A percentile compares a stretch with the other conserved stretches of the same genome.
Conservation (phyloP, 2,888 invertebrate species). For the Drosophila cognata region DNA sequence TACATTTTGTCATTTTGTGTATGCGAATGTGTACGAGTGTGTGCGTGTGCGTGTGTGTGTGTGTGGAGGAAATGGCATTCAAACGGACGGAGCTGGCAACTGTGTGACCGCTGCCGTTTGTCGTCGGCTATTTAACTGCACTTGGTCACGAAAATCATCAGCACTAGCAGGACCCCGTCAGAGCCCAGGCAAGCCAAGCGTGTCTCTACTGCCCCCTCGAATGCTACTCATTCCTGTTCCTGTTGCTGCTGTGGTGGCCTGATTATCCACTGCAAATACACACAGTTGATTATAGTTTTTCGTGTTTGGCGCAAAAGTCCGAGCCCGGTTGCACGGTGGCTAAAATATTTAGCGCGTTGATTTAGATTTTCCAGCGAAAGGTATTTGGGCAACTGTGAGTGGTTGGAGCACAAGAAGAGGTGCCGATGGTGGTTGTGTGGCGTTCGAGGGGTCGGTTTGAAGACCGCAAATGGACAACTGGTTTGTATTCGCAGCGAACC, state of each 20-base stretch:
- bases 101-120: slow-evolving; percentile 60
- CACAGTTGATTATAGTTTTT: slow-evolving; percentile 80
- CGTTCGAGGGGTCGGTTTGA: slow-evolving; percentile 6
- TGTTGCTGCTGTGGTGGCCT: slow-evolving; percentile 45
- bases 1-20: slow-evolving; percentile 43
- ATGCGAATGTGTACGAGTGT: slow-evolving; percentile 1
- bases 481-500: slow-evolving; percentile 26
- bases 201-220: slow-evolving; percentile 15
- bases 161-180: slow-evolving; percentile 31
- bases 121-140: slow-evolving; percentile 78
- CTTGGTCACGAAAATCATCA: slow-evolving; percentile 81
- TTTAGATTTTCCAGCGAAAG: slow-evolving; percentile 77
- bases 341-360: slow-evolving; percentile 82
- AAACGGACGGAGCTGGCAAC: slow-evolving; percentile 58
- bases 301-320: slow-evolving; percentile 66
- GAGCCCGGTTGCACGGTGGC: slow-evolving; percentile 57
- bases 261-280: slow-evolving; percentile 82
- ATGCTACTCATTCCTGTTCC: slow-evolving; percentile 15
- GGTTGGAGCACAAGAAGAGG: background rate
- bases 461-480: slow-evolving; percentile 74
- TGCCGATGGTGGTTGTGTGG: background rate
- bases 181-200: background rate
- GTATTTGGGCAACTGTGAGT: slow-evolving; percentile 65
- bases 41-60: background rate
- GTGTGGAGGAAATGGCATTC: slow-evolving; percentile 44